Evolutionary conservation across 2,113 vertebrate genomes (phyloP), one percentile per base, ranked within the genome.

Genomic region (Psophia crepitans): DNA sequence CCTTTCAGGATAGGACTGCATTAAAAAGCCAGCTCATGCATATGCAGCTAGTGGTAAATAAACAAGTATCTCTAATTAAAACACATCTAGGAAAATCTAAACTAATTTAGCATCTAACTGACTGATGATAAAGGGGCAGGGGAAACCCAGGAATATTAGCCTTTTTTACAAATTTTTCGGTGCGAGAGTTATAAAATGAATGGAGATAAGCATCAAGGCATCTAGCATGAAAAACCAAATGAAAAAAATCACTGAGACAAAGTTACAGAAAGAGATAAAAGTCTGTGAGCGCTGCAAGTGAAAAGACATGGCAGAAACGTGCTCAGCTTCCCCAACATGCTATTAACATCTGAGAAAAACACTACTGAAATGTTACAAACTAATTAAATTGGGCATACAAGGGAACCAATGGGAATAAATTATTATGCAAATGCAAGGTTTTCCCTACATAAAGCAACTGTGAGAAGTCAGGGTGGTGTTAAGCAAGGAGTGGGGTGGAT

Each of bases 11-110:
- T 28, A 77, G 68, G 37, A 64, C 53, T 84, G 35, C 39, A 35
- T 71, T 80, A 64, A 92, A 95, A 81, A 91, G 26, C 16, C 75
- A 64, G 19, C 48, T 95, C 51, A 89, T 96, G 74, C 70, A 53
- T 90, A 93, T 95, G 89, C 49, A 94, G 49, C 61, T 65, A 76
- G 65, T 83, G 49, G 81, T 89, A 95, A 92, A 95, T 84, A 96
- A 97, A 87, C 65, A 87, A 89, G 64, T 82, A 23, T 87, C 74
- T 64, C 71, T 81, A 94, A 93, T 94, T 89, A 95, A 96, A 96
- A 84, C 60, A 73, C 28, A 37, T 84, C 86, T 75, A 82, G 46
- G 48, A 82, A 92, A 89, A 41, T 65, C 84, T 93, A 95, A 95
- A 95, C 61, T 63, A 71, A 92, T 91, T 95, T 89, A 84, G 75